Evolutionary conservation across 2,797 vertebrate genomes (phyloP).

Genomic region (Benthosema pterotum): DNA sequence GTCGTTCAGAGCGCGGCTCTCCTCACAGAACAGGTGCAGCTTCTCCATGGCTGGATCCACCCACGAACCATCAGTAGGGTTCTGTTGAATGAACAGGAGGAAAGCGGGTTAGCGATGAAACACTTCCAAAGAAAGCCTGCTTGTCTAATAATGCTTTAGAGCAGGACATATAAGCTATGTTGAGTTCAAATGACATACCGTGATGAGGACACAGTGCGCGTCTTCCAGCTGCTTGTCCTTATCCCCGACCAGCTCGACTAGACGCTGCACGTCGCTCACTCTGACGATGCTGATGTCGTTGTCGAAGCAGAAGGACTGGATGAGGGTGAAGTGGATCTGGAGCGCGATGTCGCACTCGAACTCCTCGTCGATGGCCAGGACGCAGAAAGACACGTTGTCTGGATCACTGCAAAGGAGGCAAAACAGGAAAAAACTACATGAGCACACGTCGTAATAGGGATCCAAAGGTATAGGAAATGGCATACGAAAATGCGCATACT

Average conservation of each 20-base stretch:
- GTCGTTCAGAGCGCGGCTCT: slow-evolving; percentile 84
- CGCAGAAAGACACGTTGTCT: slow-evolving; percentile 86
- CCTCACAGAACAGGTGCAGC: slow-evolving; percentile 83
- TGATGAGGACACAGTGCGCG: slow-evolving; percentile 93
- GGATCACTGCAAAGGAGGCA: slow-evolving; percentile 79
- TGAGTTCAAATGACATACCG: slow-evolving; percentile 77
- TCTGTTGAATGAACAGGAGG: slow-evolving; percentile 54
- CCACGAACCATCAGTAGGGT: slow-evolving; percentile 77
- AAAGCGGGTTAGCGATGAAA: slow-evolving; percentile 27
- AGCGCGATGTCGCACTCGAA: slow-evolving; percentile 88
- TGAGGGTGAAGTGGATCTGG: slow-evolving; percentile 90
- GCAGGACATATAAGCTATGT: not conserved
- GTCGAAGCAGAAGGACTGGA: slow-evolving; percentile 90
- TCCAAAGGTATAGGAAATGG: too few species aligned
- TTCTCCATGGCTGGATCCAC: slow-evolving; percentile 81
- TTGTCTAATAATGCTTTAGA: not conserved
- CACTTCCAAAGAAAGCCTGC: too few species aligned
- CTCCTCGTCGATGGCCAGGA: slow-evolving; percentile 85
- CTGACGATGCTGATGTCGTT: slow-evolving; percentile 89
- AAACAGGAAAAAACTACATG: slow-evolving; percentile 3
- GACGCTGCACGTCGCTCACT: slow-evolving; percentile 80
- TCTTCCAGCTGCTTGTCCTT: slow-evolving; percentile 80
- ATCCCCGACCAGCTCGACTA: slow-evolving; percentile 85
- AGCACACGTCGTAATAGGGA: not conserved
- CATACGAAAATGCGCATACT: fast-evolving